A percentile compares a stretch with the other conserved stretches of the same genome.
These are phyloP conservation scores for Clarias laeviceps DNA, from an alignment of 2,797 vertebrate species.

Conservation along the genomic window DNA sequence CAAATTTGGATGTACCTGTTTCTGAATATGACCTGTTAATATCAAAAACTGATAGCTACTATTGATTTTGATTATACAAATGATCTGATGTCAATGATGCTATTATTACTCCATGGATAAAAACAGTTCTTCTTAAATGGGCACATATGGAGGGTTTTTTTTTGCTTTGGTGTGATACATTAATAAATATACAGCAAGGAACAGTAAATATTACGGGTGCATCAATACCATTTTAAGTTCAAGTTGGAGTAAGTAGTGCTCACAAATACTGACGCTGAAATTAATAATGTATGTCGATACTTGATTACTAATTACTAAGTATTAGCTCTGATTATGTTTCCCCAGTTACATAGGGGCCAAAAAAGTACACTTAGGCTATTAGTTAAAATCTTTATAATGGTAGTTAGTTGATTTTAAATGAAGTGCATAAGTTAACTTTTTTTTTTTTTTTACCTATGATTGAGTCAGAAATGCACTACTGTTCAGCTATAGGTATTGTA, in stretches of 20 bases:
- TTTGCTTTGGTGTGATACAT: neutral
- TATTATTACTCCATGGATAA: no score
- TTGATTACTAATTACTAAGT: neutral
- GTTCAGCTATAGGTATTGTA: neutral
- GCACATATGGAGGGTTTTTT: neutral
- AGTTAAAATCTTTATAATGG: neutral
- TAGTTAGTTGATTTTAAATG: neutral
- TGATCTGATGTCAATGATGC: no score
- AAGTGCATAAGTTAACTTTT: neutral
- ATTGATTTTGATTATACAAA: no score
- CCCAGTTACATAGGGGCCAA: neutral
- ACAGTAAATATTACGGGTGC: neutral
- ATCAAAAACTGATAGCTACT: no score
- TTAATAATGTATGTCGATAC: no score
- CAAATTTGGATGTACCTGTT: no score
- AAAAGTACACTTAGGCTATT: neutral
- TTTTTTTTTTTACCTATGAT: neutral
- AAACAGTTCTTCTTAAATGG: neutral
- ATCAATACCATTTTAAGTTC: slow-evolving; percentile 1
- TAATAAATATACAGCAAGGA: neutral
- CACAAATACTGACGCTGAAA: neutral
- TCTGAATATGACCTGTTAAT: no score
- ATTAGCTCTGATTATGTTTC: neutral
- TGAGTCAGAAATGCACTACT: neutral
- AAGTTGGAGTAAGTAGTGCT: neutral